phyloP scores from a whole-genome alignment of 2,113 vertebrate species.

The Neodon shergylaensis region DNA sequence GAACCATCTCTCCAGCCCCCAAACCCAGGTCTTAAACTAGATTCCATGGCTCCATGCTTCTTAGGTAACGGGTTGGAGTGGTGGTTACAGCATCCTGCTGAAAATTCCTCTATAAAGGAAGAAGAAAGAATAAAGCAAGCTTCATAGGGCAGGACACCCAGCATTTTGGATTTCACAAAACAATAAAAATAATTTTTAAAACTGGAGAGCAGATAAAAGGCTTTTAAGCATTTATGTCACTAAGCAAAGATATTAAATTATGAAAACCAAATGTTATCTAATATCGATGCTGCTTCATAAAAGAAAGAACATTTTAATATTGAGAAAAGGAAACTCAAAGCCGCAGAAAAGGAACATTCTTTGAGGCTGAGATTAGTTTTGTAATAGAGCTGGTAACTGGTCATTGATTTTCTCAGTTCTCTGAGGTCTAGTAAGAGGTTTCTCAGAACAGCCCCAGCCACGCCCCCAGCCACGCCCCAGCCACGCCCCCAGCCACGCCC shows the following conservation, averaged over 20 bases:
- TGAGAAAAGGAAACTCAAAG: slow-evolving; percentile 35
- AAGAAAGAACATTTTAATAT: slow-evolving; percentile 50
- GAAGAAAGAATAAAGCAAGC: background rate
- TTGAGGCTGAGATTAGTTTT: slow-evolving; percentile 8
- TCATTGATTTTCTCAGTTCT: background rate
- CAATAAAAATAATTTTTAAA: slow-evolving; percentile 26
- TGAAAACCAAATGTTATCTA: slow-evolving; percentile 42
- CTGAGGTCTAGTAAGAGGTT: background rate
- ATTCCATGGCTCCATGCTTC: background rate
- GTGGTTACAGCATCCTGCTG: background rate
- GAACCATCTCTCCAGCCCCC: background rate
- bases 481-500: no score
- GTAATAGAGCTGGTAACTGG: background rate
- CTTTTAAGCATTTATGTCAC: background rate
- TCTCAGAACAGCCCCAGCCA: background rate
- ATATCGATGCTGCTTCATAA: slow-evolving; percentile 15
- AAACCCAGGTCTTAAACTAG: background rate
- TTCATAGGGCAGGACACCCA: background rate
- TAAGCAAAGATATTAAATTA: slow-evolving; percentile 54
- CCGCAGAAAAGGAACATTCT: slow-evolving; percentile 23
- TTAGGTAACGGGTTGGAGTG: background rate
- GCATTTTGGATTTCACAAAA: background rate
- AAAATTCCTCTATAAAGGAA: background rate
- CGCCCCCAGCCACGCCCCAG: no score
- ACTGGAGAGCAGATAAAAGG: background rate